Evolutionary conservation across 2,797 vertebrate genomes (phyloP), one percentile per base, ranked within the genome.

Genomic region (Diceros bicornis): DNA sequence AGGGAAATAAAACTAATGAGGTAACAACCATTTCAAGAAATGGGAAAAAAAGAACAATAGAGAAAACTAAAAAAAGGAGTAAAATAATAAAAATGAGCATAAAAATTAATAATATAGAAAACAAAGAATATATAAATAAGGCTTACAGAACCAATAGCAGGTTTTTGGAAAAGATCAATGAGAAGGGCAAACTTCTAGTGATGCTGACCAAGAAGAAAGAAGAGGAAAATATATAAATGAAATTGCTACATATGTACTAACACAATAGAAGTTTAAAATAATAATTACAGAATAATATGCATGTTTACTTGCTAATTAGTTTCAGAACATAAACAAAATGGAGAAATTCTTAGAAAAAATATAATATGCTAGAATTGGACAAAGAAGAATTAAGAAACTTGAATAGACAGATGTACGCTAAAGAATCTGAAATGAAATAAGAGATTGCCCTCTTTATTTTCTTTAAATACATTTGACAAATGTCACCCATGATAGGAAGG

Each of bases 391-490:
- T 69, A 55, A 18, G 34, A 82, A 74, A n/a, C 29, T 23, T 50
- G 27, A 88, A 71, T 64, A 88, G 25, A 75, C 1, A 55, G 14
- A 37, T 20, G 4, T 88, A 20, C 13, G 29, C 10, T 75, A 83
- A 96, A 69, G 4, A 29, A 88, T 20, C 20, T 83, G 23, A 91
- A 87, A 75, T 87, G 41, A 69, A 91, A 62, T 74, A 75, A 27
- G 85, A 64, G 4, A 21, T 5, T 21, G 10, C 3, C 32, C 27
- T 82, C 55, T 44, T 77, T 64, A 62, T 52, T 78, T 59, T 86
- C 20, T 66, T 85, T 77, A 47, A 64, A 64, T 32, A 82, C 50
- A 88, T 66, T 59, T 79, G 47, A 78, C 4, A 34, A 6, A 29
- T 2, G 8, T 79, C 17, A 74, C 8, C 4, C 50, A 21, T 23